Evolutionary conservation across 1,140 invertebrate genomes (phyloP), one percentile per base, ranked within the genome.

Genomic region (Cyphomyrmex costatus): DNA sequence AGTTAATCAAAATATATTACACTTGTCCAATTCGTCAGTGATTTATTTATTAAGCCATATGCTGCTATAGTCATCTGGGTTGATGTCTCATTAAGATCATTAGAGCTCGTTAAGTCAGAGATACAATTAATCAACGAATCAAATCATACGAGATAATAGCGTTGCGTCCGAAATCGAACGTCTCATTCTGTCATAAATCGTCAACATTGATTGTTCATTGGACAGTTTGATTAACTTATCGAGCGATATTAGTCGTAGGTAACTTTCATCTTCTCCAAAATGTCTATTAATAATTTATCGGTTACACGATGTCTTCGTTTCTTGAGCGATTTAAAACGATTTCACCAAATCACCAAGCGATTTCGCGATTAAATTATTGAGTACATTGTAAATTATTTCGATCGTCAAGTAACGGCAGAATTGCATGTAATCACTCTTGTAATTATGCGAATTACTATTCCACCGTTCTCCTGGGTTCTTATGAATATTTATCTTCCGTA

Each of bases 31-130:
- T n/a, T 60, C 8, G 14, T 21, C 2, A 33, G 60, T 51, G n/a
- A 79, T 80, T 80, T 51, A 53, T 51, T 80, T 53, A 42, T 36
- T 33, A 21, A 19, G 42, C 33, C n/a, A 19, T 8, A 49, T 24
- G 46, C 51, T 30, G 19, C 6, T 76, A 78, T 12, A 46, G 10
- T 30, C 36, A 65, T 65, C 5, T 46, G 58, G 36, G 4, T 60
- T 68, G 14, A 80, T 53, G 61, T 21, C 19, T 36, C 46, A 70
- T 80, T 80, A 80, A 33, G n/a, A 68, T 71, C 49, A 56, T 71
- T 12, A 42, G 71, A 33, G 6, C 33, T 58, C 33, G 10, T 82
- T 58, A 71, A 68, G 5, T 58, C 24, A 60, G 14, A 60, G 19
- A 73, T 73, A 24, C 14, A 53, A 73, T 83, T 74, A 73, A 49